Base-by-base conservation (phyloP, 1,140 invertebrate species). In the Chironomus striatipennis region DNA sequence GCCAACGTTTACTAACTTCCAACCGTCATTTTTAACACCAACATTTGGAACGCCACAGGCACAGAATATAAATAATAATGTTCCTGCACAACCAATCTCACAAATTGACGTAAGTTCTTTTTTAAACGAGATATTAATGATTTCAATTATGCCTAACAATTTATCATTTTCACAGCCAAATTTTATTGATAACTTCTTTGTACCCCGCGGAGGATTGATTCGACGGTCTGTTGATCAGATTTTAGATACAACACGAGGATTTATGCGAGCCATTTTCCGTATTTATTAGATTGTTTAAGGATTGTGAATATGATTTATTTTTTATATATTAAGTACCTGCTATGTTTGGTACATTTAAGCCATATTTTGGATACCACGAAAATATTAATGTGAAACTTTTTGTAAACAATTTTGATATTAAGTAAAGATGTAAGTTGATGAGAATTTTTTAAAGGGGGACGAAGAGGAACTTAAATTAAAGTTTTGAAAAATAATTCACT, bases 121-220 rank as follows among this genome's bases (percentile, higher is more conserved):
- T 47, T 57, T 57, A 57, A 57, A 12, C 47, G 47, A 57, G n/a
- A 57, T 57, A 34, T 57, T 57, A 57, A 5, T 5, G 47, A n/a
- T 57, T n/a, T 57, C 47, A 12, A 12, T 57, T 15, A n/a, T 57
- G 12, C 15, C 15, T 47, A 47, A 8, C 15, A 12, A 12, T 57
- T 57, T 57, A 57, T 57, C n/a, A 5, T n/a, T 57, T 57, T n/a
- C 12, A 57, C 47, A 57, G 47, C 47, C 47, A 15, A 57, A 57
- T 15, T 57, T 57, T 12, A 57, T 57, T 57, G 47, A 57, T 57
- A 57, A 57, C n/a, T 57, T 57, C 47, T 57, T 57, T n/a, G 47
- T 57, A 10, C 47, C 47, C 12, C 47, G 47, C n/a, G n/a, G n/a
- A 12, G 47, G 47, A 57, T n/a, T n/a, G 47, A 57, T 57, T n/a